Percentiles rank a stretch among this genome's conserved stretches.
Evolutionary conservation across 30 jellyfish, hydroid and myxozoan genomes (phyloP).

Genomic region (Hydractinia symbiolongicarpus): DNA sequence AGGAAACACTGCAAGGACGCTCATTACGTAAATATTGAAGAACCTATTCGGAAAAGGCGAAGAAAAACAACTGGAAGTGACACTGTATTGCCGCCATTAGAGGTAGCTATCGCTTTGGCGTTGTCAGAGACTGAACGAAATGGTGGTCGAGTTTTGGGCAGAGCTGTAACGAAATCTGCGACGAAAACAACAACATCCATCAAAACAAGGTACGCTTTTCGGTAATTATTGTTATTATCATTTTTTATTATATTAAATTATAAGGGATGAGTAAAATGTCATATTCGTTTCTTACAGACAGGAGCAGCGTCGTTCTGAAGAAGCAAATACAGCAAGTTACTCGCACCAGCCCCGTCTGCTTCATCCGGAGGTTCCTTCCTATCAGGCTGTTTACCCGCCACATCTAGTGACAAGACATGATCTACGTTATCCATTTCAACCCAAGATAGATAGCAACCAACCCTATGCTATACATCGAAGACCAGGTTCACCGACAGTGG

Average conservation of each 20-base stretch:
- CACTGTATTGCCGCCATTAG: constrained; percentile 96
- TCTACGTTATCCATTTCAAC: constrained; percentile 21
- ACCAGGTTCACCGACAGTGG: constrained; percentile 1
- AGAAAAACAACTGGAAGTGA: constrained; percentile 97
- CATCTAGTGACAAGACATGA: neutral
- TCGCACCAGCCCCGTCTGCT: neutral
- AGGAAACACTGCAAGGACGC: constrained; percentile 95
- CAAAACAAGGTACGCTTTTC: constrained; percentile 11
- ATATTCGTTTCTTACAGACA: neutral
- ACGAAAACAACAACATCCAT: constrained; percentile 4
- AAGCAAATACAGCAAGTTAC: neutral
- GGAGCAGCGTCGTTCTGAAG: constrained; percentile 10
- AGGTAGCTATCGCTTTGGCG: constrained; percentile 99
- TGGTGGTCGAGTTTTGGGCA: constrained; percentile 96
- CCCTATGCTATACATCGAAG: neutral
- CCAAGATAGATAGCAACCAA: neutral
- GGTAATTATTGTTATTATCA: neutral
- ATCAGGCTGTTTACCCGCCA: constrained; percentile 10
- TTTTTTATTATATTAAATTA: neutral
- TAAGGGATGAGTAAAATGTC: neutral
- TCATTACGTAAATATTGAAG: constrained; percentile 91
- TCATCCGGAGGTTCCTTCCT: neutral
- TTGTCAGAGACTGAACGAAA: constrained; percentile 84
- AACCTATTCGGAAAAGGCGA: constrained; percentile 88
- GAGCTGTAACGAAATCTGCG: constrained; percentile 27